Conservation (phyloP, 2,797 vertebrate species). For the Acrossocheilus fasciatus region DNA sequence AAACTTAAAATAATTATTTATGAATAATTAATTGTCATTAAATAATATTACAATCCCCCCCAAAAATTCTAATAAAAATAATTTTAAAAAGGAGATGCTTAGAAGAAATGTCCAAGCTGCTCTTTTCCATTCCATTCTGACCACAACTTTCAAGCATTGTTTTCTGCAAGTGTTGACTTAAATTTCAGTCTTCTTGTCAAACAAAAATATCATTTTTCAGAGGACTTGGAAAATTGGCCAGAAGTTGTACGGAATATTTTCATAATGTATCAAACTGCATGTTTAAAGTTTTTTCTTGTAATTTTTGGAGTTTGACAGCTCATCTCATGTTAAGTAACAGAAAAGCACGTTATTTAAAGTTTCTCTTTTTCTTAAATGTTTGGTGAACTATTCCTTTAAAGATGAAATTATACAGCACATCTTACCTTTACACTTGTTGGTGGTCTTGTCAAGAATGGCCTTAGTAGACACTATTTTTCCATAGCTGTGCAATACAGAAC, state of each 20-base stretch:
- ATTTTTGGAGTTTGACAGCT: not conserved
- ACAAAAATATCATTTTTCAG: not conserved
- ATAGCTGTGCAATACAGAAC: conserved; percentile 79
- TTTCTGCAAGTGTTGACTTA: not conserved
- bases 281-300: not conserved
- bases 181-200: not conserved
- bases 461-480: conserved; percentile 98
- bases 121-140: not conserved
- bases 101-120: not conserved
- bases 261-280: not conserved
- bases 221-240: not conserved
- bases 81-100: not conserved
- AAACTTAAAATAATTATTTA: not conserved
- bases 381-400: not conserved
- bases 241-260: not conserved
- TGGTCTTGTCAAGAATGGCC: conserved; percentile 94
- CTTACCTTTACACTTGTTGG: conserved; percentile 97
- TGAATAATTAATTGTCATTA: not conserved
- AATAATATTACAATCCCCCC: not conserved
- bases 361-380: not conserved
- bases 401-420: not conserved
- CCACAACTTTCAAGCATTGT: not conserved
- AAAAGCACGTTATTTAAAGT: not conserved
- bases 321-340: not conserved
- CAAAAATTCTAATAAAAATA: not conserved